These are phyloP conservation scores for Heliconius erato DNA, from an alignment of 2,888 invertebrate genomes.

Conservation along the genomic window DNA sequence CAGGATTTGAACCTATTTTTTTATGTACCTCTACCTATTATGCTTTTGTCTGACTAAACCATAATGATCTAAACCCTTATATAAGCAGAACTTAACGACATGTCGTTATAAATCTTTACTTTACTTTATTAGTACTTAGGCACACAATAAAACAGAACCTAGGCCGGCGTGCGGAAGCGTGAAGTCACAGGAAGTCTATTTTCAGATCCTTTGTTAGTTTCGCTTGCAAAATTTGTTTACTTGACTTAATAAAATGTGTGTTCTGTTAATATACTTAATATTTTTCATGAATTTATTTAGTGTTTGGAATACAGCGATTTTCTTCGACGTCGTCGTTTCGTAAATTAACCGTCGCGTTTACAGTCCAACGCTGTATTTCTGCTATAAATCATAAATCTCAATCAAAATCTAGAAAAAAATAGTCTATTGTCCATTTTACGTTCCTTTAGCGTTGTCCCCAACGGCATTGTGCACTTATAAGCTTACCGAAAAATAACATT, in stretches of 20 bases:
- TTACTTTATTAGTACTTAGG: constrained; percentile 10
- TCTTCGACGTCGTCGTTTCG: no score
- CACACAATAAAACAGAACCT: constrained; percentile 30
- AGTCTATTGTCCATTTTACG: no score
- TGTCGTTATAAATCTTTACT: not conserved
- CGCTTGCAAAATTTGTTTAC: constrained; percentile 35
- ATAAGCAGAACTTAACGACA: not conserved
- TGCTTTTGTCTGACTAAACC: not conserved
- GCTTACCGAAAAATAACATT: not conserved
- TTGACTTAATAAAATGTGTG: not conserved
- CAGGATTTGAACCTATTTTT: no score
- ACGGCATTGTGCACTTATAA: no score
- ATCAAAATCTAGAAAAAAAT: no score
- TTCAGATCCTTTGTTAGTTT: constrained; percentile 47
- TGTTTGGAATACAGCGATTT: not conserved
- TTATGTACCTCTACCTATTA: no score
- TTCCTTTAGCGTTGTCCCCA: no score
- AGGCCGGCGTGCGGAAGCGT: constrained; percentile 39
- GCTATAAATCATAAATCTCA: no score
- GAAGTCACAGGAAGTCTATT: constrained; percentile 55
- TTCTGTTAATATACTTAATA: not conserved
- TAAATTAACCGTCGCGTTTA: no score
- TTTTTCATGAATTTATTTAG: not conserved
- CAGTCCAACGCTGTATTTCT: no score
- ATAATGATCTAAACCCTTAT: not conserved